Evolutionary conservation across 1,140 invertebrate genomes (phyloP).

Genomic region (Rhagoletis zephyria): DNA sequence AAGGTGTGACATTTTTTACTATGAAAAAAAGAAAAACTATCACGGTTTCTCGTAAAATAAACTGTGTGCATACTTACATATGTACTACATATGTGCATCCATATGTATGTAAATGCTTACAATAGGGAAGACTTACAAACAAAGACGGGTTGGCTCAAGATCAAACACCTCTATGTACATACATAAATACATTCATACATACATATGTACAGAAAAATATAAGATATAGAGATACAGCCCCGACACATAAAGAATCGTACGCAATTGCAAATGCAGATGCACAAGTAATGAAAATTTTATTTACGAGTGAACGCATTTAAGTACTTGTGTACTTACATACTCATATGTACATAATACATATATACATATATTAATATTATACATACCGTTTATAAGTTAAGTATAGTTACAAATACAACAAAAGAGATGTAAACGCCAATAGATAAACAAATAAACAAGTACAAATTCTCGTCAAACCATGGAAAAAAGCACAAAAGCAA

Average conservation of each 20-base stretch:
- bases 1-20: no score
- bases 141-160: constrained; percentile 27
- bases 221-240: not conserved
- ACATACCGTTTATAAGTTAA: no score
- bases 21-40: no score
- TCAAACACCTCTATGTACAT: not conserved
- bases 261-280: not conserved
- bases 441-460: constrained; percentile 34
- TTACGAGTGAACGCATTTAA: not conserved
- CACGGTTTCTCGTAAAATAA: no score
- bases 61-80: no score
- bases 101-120: not conserved
- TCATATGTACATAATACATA: not conserved
- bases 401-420: not conserved
- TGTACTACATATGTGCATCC: not conserved
- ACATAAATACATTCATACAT: not conserved
- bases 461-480: constrained; percentile 11
- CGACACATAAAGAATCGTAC: not conserved
- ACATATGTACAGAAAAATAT: not conserved
- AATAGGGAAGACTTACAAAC: constrained; percentile 20
- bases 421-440: constrained; percentile 2
- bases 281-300: not conserved
- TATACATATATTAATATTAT: not conserved
- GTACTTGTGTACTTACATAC: not conserved
- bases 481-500: constrained; percentile 13